Evolutionary conservation across 2,113 vertebrate species (phyloP), one percentile per base, ranked within the genome.

Genomic region (Lamprotornis superbus): DNA sequence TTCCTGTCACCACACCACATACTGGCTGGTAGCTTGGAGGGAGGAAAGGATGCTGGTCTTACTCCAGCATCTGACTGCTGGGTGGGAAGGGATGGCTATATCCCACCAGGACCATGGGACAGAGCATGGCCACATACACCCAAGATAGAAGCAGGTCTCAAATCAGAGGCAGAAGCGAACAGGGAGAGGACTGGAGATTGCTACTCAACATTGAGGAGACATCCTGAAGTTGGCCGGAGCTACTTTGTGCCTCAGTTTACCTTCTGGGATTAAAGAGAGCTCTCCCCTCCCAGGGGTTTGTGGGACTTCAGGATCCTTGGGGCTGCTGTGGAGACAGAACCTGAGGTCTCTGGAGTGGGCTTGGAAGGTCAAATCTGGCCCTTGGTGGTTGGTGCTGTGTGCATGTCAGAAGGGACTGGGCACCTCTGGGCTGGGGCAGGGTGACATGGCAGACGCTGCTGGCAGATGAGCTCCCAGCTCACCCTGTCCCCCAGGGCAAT

Each of bases 141-240:
- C 49, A 3, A 23, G 12, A 10, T 24, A n/a, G 35, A 55, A 67
- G 23, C 39, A 1, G 12, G 9, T 40, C 33, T 52, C 33, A 42
- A n/a, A 70, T 2, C 0, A 0, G 25, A 30, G 37, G 10, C 42
- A 67, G 56, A 75, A 83, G 21, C 0, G 2, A 61, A 55, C 3
- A 4, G 35, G 31, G 39, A 3, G 4, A 85, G 17, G 70, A 25
- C 65, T 4, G 9, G 64, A 65, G 23, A 37, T 40, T 75, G 50
- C 39, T 70, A 37, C 33, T 81, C 0, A 1, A 25, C 15, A 6
- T 5, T 0, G 4, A 25, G 46, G 50, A 80, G 24, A 18, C 31
- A 10, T 15, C 25, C 39, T 64, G 70, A 39, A 59, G 35, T 20
- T 56, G 52, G 25, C 39, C 0, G 0, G 71, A 83, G 61, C 75